Conservation (phyloP, 2,797 vertebrate species). For the Sebastes baramenuke region DNA sequence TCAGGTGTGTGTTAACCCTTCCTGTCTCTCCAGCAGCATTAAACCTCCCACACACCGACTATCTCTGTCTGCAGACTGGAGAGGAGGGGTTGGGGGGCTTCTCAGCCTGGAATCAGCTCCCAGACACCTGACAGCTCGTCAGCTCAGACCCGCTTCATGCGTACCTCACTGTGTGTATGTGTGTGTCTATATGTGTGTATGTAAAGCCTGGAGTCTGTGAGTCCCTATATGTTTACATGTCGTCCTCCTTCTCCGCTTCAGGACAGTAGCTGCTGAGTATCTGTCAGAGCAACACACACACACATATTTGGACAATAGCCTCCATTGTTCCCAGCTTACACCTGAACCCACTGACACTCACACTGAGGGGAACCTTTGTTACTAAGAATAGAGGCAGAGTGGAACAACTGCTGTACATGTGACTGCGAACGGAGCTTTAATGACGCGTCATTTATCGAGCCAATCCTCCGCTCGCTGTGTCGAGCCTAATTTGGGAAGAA, state of each 20-base stretch:
- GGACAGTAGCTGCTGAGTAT: slow-evolving; percentile 7
- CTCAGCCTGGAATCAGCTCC: slow-evolving; percentile 59
- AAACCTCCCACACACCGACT: slow-evolving; percentile 16
- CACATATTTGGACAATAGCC: slow-evolving; percentile 37
- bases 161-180: neutral
- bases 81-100: slow-evolving; percentile 3
- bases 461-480: neutral
- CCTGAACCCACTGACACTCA: slow-evolving; percentile 27
- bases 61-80: slow-evolving; percentile 5
- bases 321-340: slow-evolving; percentile 48
- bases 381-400: neutral
- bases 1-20: neutral
- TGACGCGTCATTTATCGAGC: neutral
- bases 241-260: neutral
- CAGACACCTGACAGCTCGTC: slow-evolving; percentile 50
- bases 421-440: neutral
- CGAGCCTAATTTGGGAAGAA: slow-evolving; percentile 3
- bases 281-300: neutral
- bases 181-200: neutral
- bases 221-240: neutral
- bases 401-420: neutral
- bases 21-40: neutral
- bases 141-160: neutral
- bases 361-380: slow-evolving; percentile 9
- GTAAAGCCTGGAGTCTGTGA: slow-evolving; percentile 7